Evolutionary conservation across 2,888 invertebrate genomes (phyloP), one percentile per base, ranked within the genome.

Genomic region (Orchestes rusci): DNA sequence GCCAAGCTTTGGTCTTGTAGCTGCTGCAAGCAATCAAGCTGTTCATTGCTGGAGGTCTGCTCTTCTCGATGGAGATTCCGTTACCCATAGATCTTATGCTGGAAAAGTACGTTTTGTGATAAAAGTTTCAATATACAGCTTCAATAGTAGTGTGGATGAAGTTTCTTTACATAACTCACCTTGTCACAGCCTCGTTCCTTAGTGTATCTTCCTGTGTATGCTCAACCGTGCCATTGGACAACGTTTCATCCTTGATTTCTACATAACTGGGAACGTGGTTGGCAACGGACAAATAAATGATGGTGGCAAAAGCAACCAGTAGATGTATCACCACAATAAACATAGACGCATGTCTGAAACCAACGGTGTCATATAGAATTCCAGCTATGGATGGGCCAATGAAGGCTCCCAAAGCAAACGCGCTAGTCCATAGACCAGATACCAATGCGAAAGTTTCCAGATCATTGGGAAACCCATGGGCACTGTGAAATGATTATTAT

Each of bases 341-440:
- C 61, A 84, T 68, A 0, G 85, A 81, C 0, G 82, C 79, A 53
- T 73, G 73, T 19, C 79, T 65, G 63, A 89, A 89, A 1, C 84
- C 84, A 39, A 84, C 77, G 37, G 69, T 73, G 58, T 88, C 87
- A 56, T 79, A 80, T 0, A 89, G 72, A 30, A 85, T 73, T 0
- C 88, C 88, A 53, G 78, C 78, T 1, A 84, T 70, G 0, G 84
- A 84, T 1, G 88, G 88, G 0, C 89, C 89, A 37, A 88, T 78
- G 65, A 88, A 88, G 2, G 88, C 87, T 1, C 93, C 93, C 7
- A 93, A 71, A 0, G 92, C 90, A 59, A 92, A 91, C 0, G 86
- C 81, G 1, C 90, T 89, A 1, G 92, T 91, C 84, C 91, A 93
- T 58, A 93, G 73, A 0, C 91, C 93, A 1, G 92, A 90, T 5